Evolutionary conservation across 2,797 vertebrate genomes (phyloP).

Genomic region (Lepus townsendii): DNA sequence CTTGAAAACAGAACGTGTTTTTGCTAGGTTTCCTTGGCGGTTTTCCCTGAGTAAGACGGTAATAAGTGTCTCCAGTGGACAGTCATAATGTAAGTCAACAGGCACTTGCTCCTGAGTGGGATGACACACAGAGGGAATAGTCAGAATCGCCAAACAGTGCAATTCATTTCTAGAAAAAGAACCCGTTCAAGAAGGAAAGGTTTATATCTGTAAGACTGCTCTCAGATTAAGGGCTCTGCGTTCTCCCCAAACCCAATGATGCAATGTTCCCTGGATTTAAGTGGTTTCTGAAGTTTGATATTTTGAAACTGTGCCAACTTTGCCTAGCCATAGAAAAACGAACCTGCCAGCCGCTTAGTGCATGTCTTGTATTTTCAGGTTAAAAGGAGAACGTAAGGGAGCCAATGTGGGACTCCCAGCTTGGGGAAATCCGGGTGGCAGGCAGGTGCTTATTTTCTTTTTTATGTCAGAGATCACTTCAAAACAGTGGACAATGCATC

Average conservation of each 20-base stretch:
- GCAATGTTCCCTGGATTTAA: not conserved
- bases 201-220: not conserved
- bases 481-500: conserved; percentile 49
- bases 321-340: not conserved
- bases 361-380: not conserved
- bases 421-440: not conserved
- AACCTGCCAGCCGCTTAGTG: not conserved
- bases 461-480: conserved; percentile 72
- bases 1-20: conserved; percentile 68
- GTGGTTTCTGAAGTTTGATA: not conserved
- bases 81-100: conserved; percentile 69
- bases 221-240: conserved; percentile 24
- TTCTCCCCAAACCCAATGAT: not conserved
- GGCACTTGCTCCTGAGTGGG: conserved; percentile 63
- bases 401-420: fast-evolving
- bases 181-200: conserved; percentile 55
- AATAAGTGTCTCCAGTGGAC: conserved; percentile 64
- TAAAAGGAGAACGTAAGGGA: conserved; percentile 23
- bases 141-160: not conserved
- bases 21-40: conserved; percentile 45
- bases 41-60: conserved; percentile 66
- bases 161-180: conserved; percentile 62
- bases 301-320: not conserved
- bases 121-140: conserved; percentile 64
- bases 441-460: conserved; percentile 38